Conservation (phyloP, 2,113 vertebrate genomes). For the Rhinopithecus roxellana region DNA sequence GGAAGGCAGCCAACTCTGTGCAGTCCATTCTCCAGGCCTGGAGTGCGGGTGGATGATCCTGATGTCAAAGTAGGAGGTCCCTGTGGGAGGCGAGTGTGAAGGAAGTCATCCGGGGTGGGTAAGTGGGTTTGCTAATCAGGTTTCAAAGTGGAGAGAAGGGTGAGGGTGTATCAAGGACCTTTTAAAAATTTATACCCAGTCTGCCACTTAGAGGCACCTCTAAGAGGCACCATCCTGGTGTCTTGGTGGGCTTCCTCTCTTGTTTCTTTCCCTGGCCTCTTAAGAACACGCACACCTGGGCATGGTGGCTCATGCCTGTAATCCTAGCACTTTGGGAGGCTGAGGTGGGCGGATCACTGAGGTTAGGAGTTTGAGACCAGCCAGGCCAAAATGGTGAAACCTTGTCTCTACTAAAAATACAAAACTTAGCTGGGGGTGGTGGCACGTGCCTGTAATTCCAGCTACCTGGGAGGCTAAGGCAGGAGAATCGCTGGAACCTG, state of each 20-base stretch:
- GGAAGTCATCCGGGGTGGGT: neutral
- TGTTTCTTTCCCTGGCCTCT: neutral
- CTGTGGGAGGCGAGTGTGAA: neutral
- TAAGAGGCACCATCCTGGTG: neutral
- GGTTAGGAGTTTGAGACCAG: too few species aligned
- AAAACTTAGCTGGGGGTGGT: too few species aligned
- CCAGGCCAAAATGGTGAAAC: too few species aligned
- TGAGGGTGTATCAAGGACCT: neutral
- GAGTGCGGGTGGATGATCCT: neutral
- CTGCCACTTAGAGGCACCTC: neutral
- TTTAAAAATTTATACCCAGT: slow-evolving; percentile 31
- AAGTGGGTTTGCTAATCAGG: neutral
- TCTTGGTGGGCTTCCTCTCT: neutral
- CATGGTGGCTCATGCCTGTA: too few species aligned
- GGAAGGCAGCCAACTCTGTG: neutral
- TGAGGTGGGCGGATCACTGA: too few species aligned
- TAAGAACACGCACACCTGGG: neutral
- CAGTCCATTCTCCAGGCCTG: neutral
- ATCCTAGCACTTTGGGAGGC: too few species aligned
- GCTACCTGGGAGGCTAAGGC: too few species aligned
- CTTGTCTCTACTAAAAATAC: too few species aligned
- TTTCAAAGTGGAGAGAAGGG: slow-evolving; percentile 47
- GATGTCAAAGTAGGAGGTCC: neutral
- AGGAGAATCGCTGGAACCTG: too few species aligned
- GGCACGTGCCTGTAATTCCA: too few species aligned